Evolutionary conservation across 2,888 invertebrate species (phyloP).

Genomic region (Hermaeophaga mercurialis): DNA sequence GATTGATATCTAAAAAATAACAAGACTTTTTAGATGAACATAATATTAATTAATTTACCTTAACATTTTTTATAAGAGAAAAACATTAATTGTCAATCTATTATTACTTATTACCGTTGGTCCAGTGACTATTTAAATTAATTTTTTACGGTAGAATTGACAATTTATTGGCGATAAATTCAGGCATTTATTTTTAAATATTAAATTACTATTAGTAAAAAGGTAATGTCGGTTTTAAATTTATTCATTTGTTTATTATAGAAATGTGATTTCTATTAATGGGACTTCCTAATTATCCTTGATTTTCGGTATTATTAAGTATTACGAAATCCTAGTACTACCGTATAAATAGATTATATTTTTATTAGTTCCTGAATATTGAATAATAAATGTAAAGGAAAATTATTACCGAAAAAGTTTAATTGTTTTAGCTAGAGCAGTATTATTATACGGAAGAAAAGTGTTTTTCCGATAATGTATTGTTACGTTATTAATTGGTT

Average conservation of each 20-base stretch:
- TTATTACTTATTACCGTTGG: not conserved
- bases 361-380: too few relatives aligned
- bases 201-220: slow-evolving; percentile 6
- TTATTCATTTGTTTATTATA: slow-evolving; percentile 16
- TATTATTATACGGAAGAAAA: too few relatives aligned
- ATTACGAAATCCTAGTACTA: too few relatives aligned
- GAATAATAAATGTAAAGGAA: too few relatives aligned
- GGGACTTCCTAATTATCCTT: slow-evolving; percentile 5
- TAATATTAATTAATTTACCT: not conserved
- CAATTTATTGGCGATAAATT: slow-evolving; percentile 18
- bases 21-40: too few relatives aligned
- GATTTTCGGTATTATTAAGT: not conserved
- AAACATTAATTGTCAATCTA: not conserved
- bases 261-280: slow-evolving; percentile 7
- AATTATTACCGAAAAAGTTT: too few relatives aligned
- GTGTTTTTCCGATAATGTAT: too few relatives aligned
- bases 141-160: slow-evolving; percentile 10
- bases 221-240: slow-evolving; percentile 13
- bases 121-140: slow-evolving; percentile 5
- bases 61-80: not conserved
- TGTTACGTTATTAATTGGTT: too few relatives aligned
- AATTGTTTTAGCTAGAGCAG: too few relatives aligned
- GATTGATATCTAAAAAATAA: too few relatives aligned
- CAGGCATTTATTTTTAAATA: slow-evolving; percentile 9
- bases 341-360: too few relatives aligned